Evolutionary conservation across 1,140 invertebrate genomes (phyloP), one percentile per base, ranked within the genome.

Genomic region (Heliothis subflexa): DNA sequence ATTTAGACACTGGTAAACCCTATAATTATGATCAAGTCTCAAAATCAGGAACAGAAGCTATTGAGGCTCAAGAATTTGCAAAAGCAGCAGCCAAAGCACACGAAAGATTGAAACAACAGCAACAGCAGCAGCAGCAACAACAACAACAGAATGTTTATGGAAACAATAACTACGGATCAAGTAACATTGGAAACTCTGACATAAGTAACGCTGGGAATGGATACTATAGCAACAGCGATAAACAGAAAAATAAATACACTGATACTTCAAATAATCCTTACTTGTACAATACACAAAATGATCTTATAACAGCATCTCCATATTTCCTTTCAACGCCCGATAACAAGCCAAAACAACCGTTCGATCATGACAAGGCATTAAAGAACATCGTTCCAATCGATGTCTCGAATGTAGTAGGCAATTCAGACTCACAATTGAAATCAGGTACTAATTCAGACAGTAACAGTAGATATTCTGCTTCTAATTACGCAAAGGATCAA

Each of bases 321-420:
- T 89, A 86, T 70, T 90, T 84, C 66, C 88, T 87, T 79, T 59
- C 79, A 33, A 89, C 88, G 83, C 49, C 84, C 33, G 92, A 93
- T 55, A 81, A 72, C 28, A 92, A 89, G 83, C 52, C 79, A 52
- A 93, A 92, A 82, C 85, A 81, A 66, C 84, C 88, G 50, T 95
- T 95, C 83, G 94, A 95, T 81, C 94, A 95, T 80, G 93, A 91
- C 54, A 95, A 95, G 83, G 93, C 93, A 25, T 87, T 94, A 76
- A 94, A 94, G 87, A 94, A 93, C 86, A 94, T 95, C 71, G 91
- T 95, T 50, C 92, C 94, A 13, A 93, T 95, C 54, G 94, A 94
- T 78, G 88, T 93, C 11, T 91, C 93, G 50, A 95, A 94, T 83
- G 90, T 93, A 54, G 90, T 94, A 21, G 81, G 84, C 54, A 90